phyloP scores from a whole-genome alignment of 2,113 vertebrate species.

The Pachycephala philippinensis region DNA sequence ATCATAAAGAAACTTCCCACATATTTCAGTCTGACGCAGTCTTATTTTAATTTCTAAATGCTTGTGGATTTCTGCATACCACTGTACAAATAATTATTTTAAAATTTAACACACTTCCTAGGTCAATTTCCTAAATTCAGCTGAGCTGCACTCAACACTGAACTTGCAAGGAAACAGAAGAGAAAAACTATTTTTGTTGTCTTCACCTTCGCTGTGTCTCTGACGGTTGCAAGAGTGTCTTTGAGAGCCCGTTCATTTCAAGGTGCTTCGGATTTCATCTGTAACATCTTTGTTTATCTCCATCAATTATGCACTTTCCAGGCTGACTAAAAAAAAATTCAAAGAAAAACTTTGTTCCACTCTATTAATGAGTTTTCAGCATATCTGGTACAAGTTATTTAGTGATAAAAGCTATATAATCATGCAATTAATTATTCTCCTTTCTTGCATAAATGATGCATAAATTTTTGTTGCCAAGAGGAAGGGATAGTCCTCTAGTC shows the following conservation, averaged over 20 bases:
- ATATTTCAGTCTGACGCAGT: neutral
- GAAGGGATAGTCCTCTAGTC: neutral
- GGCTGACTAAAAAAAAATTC: neutral
- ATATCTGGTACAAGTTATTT: neutral
- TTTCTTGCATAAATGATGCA: neutral
- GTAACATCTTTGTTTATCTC: neutral
- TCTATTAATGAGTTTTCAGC: neutral
- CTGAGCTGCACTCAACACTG: neutral
- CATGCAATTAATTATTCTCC: neutral
- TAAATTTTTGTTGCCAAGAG: neutral
- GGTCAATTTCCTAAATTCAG: neutral
- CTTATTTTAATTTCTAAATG: neutral
- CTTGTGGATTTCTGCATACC: neutral
- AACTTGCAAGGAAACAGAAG: neutral
- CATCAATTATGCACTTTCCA: neutral
- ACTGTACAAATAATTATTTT: neutral
- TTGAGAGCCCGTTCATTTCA: neutral
- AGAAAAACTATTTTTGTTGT: neutral
- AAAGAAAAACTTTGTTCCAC: neutral
- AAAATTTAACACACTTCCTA: neutral
- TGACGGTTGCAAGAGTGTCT: neutral
- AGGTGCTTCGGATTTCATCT: neutral
- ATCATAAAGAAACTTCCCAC: neutral
- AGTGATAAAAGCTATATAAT: neutral
- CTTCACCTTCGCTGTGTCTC: accelerated